These are phyloP conservation scores for Cyprinodon brontotheroides DNA, from an alignment of 2,113 vertebrate genomes.

Conservation along the genomic window DNA sequence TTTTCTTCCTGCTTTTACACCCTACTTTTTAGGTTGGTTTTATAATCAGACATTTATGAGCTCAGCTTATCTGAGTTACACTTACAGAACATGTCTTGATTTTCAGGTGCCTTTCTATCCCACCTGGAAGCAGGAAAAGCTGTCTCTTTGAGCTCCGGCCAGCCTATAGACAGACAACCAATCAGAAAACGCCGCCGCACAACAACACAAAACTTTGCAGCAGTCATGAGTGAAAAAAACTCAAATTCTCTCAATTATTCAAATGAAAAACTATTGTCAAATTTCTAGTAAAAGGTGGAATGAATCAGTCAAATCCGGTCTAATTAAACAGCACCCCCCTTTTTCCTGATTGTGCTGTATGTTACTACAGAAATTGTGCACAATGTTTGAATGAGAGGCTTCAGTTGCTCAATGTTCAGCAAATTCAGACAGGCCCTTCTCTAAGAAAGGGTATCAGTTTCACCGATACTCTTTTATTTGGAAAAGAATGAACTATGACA, in stretches of 20 bases:
- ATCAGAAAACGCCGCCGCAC: constrained; percentile 11
- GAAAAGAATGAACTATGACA: neutral
- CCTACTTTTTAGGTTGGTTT: neutral
- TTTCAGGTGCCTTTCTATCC: constrained; percentile 92
- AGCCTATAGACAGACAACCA: constrained; percentile 77
- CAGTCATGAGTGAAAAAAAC: neutral
- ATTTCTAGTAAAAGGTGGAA: neutral
- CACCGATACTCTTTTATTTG: neutral
- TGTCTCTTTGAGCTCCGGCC: constrained; percentile 97
- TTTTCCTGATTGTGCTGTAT: neutral
- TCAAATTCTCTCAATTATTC: neutral
- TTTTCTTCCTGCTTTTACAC: neutral
- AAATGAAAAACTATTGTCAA: neutral
- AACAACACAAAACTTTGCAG: neutral
- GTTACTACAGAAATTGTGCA: neutral
- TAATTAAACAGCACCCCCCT: neutral
- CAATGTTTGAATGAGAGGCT: neutral
- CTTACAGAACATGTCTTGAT: constrained; percentile 96
- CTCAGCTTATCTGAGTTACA: constrained; percentile 2
- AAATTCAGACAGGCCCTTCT: neutral
- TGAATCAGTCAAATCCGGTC: neutral
- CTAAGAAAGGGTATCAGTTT: neutral
- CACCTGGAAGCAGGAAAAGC: constrained; percentile 92
- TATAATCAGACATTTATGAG: neutral
- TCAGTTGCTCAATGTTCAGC: neutral